Conservation (phyloP, 2,797 vertebrate species). For the Spheniscus humboldti region DNA sequence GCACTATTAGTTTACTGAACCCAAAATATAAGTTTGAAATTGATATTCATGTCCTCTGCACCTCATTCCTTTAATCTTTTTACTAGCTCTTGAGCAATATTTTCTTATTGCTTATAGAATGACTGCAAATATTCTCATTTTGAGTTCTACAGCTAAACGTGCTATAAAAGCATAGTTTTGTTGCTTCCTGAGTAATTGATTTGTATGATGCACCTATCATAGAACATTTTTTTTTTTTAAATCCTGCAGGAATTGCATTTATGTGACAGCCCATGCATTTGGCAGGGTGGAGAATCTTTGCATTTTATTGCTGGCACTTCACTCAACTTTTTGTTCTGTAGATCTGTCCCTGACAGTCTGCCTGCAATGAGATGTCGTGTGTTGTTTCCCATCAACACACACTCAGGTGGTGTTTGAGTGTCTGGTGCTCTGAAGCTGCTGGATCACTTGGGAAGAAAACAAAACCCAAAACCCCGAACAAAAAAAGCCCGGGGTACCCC, state of each 20-base stretch:
- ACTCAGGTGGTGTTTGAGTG: background rate
- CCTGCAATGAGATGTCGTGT: background rate
- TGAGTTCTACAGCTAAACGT: background rate
- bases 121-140: background rate
- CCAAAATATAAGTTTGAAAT: background rate
- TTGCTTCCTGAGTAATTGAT: background rate
- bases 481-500: background rate
- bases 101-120: background rate
- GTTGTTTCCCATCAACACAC: background rate
- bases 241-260: background rate
- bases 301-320: background rate
- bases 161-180: background rate
- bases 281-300: background rate
- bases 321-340: background rate
- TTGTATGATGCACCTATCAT: background rate
- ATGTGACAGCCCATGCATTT: background rate
- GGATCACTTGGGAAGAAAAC: background rate
- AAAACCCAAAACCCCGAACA: background rate
- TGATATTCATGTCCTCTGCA: background rate
- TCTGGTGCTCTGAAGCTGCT: background rate
- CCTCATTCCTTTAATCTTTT: background rate
- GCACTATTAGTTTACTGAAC: background rate
- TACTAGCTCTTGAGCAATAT: background rate
- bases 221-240: background rate
- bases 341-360: background rate